Base-by-base conservation (phyloP, 1,140 invertebrate genomes). In the Drosophila bocki region DNA sequence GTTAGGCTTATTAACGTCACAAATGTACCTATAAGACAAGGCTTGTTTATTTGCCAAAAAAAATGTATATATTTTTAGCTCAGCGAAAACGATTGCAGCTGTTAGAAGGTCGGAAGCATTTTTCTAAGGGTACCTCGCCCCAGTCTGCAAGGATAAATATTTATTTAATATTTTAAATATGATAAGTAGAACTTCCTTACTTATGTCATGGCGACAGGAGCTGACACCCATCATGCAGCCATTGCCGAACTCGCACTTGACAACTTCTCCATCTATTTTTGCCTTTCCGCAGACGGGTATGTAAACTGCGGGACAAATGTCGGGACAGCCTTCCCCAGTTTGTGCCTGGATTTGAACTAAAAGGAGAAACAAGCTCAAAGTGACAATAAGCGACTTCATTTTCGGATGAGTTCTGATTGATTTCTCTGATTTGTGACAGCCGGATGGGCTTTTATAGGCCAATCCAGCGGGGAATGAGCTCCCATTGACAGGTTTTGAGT, bases 251-350 rank as follows among this genome's bases (percentile, higher is more conserved):
- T 59, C 11, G 8, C 75, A 78, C 9, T 26, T 47, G 32, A 78
- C 42, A 4, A 29, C 3, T 39, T 48, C 5, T 6, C 47, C 65
- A 1, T 33, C 15, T 15, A 54, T 15, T 17, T 9, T 3, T 13
- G 58, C 26, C 42, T 71, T 12, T 12, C 35, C 76, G 26, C 76
- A 78, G 17, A 78, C 75, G 5, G 76, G 76, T 13, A 17, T 12
- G 13, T 44, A 56, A 26, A 62, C 11, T 17, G 53, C 42, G 22
- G 32, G 53, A 15, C 76, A 78, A 1, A 58, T 0, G 0, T 48
- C 33, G 11, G 65, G 65, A 44, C 76, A 78, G 5, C 15, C 9
- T 35, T 12, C 3, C 15, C 9, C 7, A 2, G 8, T 12, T 26
- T 51, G 54, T 13, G 54, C 68, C 8, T 29, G n/a, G 13, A 60